These are phyloP conservation scores for Pandion haliaetus DNA, from an alignment of 2,113 vertebrate species.

Conservation along the genomic window DNA sequence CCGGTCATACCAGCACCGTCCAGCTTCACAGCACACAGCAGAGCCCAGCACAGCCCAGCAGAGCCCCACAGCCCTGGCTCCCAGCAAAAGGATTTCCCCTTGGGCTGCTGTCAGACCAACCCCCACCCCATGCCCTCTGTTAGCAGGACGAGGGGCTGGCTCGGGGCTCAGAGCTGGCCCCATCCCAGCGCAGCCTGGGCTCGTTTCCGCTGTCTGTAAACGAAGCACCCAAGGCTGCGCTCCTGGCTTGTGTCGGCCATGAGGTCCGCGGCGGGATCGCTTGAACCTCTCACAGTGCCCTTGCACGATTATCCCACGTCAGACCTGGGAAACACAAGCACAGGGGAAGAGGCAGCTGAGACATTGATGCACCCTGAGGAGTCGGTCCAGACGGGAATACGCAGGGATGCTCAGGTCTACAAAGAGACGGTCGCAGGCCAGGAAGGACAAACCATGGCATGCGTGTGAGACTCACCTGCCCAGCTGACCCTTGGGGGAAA, in stretches of 20 bases:
- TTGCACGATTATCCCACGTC: not conserved
- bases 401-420: not conserved
- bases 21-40: not conserved
- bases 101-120: not conserved
- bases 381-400: not conserved
- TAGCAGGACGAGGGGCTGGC: not conserved
- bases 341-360: not conserved
- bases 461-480: not conserved
- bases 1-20: not conserved
- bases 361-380: fast-evolving
- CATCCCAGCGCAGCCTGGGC: not conserved
- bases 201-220: fast-evolving
- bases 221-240: fast-evolving
- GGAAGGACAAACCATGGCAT: not conserved
- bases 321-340: not conserved
- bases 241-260: fast-evolving
- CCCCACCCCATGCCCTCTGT: fast-evolving
- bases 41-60: not conserved
- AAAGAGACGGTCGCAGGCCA: not conserved
- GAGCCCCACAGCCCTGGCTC: not conserved
- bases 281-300: fast-evolving
- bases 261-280: not conserved
- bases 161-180: not conserved
- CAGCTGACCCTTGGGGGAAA: not conserved
- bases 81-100: not conserved